Percentiles rank a stretch among this genome's conserved stretches.
Conservation (phyloP, 2,797 vertebrate genomes). For the Philypnodon macrostomus region DNA sequence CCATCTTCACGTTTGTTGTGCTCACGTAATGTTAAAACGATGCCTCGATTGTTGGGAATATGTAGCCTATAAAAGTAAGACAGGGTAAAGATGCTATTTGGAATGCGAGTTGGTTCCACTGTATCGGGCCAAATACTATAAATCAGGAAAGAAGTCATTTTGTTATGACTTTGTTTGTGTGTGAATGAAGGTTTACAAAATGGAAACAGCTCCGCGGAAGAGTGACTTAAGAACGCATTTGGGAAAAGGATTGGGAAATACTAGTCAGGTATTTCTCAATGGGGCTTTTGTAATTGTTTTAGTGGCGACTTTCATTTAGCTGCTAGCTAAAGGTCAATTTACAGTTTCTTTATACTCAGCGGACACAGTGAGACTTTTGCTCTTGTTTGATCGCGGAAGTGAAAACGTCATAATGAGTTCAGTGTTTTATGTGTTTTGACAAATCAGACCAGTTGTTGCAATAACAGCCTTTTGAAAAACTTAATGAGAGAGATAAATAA, state of each 20-base stretch:
- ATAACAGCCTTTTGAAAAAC: conserved; percentile 43
- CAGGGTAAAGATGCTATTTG: conserved; percentile 12
- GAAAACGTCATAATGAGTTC: conserved; percentile 10
- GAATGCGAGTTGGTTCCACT: conserved; percentile 10
- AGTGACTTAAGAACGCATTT: too few species aligned
- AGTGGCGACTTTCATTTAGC: background rate
- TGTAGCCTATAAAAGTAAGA: conserved; percentile 10
- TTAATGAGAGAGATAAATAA: background rate
- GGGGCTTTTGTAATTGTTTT: background rate
- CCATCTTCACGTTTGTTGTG: conserved; percentile 10
- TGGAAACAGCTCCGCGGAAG: background rate
- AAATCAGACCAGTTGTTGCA: conserved; percentile 63
- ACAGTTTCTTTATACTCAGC: too few species aligned
- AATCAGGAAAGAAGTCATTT: conserved; percentile 10
- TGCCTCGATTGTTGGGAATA: conserved; percentile 11
- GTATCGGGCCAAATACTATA: conserved; percentile 27
- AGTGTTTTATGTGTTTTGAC: conserved; percentile 35
- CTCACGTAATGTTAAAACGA: background rate
- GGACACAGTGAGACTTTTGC: too few species aligned
- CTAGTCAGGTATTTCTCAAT: background rate
- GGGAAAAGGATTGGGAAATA: too few species aligned
- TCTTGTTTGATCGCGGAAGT: conserved; percentile 12
- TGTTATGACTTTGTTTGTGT: conserved; percentile 5
- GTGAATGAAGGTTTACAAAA: conserved; percentile 13
- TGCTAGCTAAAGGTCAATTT: background rate